Evolutionary conservation across 2,113 vertebrate species (phyloP), one percentile per base, ranked within the genome.

Genomic region (Brachypodius melanocephalos): DNA sequence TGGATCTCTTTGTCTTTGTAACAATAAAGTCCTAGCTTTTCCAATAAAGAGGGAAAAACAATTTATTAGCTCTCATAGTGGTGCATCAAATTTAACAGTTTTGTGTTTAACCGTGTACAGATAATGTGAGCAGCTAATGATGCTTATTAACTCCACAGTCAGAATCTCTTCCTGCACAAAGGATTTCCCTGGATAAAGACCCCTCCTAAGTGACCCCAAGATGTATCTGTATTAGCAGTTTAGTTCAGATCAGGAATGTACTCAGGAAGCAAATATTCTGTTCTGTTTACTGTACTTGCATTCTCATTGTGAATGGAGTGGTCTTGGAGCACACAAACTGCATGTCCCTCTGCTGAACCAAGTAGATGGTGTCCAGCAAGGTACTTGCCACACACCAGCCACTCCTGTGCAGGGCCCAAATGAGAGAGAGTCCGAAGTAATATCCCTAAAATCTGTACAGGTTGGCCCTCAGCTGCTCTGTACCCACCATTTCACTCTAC

Each of bases 371-470:
- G 19, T 85, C 51, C 51, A 57, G 14, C 31, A 61, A 83, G 40
- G 34, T 26, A 55, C 48, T 21, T 40, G 8, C 57, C 65, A 5
- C 25, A 45, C 10, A 17, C 8, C 32, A 45, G 14, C 17, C 25
- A 36, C 20, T 8, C 71, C 55, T 55, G 8, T 29, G 45, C 6
- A 48, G 38, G 19, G 59, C 25, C 32, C 22, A 90, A 69, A 76
- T 0, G 0, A 73, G 46, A 88, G 51, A 12, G 1, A n/a, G 8
- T 16, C 18, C 5, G 4, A 69, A 80, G 8, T 28, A 58, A 88
- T 66, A 86, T 14, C 75, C 24, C 51, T 51, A 52, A 62, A 80
- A 76, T 14, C 2, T 43, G 17, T 19, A 18, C 24, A 63, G 40
- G 16, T 16, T 74, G 52, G 28, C 45, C 45, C 66, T 88, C 42